A percentile compares a stretch with the other conserved stretches of the same genome.
Evolutionary conservation across 2,113 vertebrate genomes (phyloP).

Genomic region (Echinops telfairi): DNA sequence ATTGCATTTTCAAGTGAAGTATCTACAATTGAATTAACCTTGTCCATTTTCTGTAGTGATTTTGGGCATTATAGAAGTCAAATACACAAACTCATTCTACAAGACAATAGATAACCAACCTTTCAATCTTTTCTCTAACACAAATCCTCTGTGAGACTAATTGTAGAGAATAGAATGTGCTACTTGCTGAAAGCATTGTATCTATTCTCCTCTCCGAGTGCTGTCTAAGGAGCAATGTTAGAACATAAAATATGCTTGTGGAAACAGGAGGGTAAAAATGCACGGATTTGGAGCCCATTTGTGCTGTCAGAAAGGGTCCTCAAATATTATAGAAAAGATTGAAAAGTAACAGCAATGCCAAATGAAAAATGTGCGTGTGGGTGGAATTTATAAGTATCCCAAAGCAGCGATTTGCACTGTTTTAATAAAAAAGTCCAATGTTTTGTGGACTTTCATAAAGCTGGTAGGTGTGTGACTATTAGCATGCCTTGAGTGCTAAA

Average conservation of each 20-base stretch:
- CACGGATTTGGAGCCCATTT: neutral
- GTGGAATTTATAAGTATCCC: constrained; percentile 21
- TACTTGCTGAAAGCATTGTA: neutral
- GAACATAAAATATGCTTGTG: neutral
- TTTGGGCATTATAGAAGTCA: constrained; percentile 3
- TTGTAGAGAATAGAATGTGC: neutral
- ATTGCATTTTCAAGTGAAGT: constrained; percentile 44
- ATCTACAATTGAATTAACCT: constrained; percentile 54
- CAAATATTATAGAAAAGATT: constrained; percentile 45
- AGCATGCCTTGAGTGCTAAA: neutral
- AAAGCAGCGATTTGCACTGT: neutral
- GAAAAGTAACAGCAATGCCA: constrained; percentile 54
- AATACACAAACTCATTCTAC: neutral
- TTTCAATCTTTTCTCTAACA: neutral
- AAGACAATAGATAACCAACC: constrained; percentile 24
- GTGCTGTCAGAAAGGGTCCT: constrained; percentile 37
- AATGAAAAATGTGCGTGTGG: constrained; percentile 14
- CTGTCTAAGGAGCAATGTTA: constrained; percentile 26
- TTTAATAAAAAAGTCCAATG: constrained; percentile 33
- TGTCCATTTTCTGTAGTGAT: constrained; percentile 18
- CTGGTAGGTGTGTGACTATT: neutral
- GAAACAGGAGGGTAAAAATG: constrained; percentile 44
- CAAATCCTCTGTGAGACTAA: neutral
- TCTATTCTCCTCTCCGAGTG: neutral
- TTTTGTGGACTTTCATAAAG: constrained; percentile 3